phyloP scores from a whole-genome alignment of 2,888 invertebrate genomes.

The Melieria picta region DNA sequence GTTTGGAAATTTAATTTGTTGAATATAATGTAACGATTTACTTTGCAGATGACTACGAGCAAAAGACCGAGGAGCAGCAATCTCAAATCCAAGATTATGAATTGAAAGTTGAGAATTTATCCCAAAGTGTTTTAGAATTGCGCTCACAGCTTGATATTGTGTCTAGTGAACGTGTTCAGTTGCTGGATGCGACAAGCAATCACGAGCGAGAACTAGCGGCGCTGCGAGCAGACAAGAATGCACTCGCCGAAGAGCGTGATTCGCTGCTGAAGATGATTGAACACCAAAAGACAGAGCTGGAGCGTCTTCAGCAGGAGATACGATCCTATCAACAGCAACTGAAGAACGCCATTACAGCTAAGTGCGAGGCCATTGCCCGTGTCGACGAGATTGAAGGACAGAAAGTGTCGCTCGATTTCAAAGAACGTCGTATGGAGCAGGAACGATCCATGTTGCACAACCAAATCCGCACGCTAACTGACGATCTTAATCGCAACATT shows the following conservation, averaged over 20 bases:
- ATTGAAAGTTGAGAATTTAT: conserved; percentile 72
- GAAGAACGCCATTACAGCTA: conserved; percentile 78
- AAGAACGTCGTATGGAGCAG: conserved; percentile 85
- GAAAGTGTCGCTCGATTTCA: conserved; percentile 81
- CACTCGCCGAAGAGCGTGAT: conserved; percentile 79
- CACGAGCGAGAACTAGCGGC: conserved; percentile 75
- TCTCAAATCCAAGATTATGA: conserved; percentile 74
- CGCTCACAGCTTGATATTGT: conserved; percentile 73
- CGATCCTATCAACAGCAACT: conserved; percentile 78
- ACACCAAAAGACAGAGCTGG: conserved; percentile 77
- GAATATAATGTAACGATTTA: not conserved
- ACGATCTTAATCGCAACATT: conserved; percentile 81
- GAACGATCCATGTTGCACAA: conserved; percentile 80
- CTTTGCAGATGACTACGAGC: conserved; percentile 52
- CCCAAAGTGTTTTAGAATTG: conserved; percentile 73
- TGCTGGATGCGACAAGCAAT: conserved; percentile 72
- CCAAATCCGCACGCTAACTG: conserved; percentile 81
- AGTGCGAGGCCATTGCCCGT: conserved; percentile 84
- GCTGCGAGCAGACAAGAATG: conserved; percentile 76
- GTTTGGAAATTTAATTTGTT: not conserved
- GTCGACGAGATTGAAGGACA: conserved; percentile 84
- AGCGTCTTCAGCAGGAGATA: conserved; percentile 77
- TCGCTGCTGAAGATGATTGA: conserved; percentile 77
- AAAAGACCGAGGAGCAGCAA: conserved; percentile 67
- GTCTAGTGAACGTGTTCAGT: conserved; percentile 73